Percentiles rank a stretch among this genome's conserved stretches.
Evolutionary conservation across 37 sponge, comb jelly and placozoan species (phyloP).

Genomic region (Haliclona indistincta): DNA sequence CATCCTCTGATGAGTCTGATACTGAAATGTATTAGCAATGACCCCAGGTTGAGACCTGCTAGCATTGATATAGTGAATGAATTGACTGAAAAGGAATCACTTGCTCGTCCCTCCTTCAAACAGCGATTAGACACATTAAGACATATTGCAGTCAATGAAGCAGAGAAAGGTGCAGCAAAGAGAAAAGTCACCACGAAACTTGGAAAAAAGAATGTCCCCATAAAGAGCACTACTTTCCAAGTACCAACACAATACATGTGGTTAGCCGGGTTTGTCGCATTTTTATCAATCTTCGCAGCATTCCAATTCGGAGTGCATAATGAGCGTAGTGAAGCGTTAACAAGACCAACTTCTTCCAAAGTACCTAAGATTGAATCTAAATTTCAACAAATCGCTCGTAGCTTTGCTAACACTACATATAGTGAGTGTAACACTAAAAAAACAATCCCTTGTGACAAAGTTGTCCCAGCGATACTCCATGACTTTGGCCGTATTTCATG

Average conservation of each 20-base stretch:
- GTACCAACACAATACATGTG: constrained; percentile 2
- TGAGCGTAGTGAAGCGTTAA: constrained; percentile 5
- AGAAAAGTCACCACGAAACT: background rate
- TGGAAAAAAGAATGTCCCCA: background rate
- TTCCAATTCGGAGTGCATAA: background rate
- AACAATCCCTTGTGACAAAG: constrained; percentile 8
- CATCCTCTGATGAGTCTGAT: constrained; percentile 29
- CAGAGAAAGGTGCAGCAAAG: background rate
- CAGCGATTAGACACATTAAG: background rate
- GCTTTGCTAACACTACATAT: constrained; percentile 15
- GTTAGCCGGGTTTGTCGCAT: background rate
- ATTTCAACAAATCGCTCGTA: background rate
- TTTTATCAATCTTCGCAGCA: background rate
- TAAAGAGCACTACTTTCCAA: background rate
- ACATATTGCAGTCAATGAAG: constrained; percentile 13
- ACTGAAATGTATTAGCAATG: constrained; percentile 21
- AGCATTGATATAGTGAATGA: constrained; percentile 1
- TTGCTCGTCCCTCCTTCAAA: constrained; percentile 8
- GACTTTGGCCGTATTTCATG: constrained; percentile 12
- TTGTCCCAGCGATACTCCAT: constrained; percentile 10
- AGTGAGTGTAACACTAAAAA: background rate
- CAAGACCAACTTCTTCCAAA: background rate
- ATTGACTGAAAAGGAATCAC: background rate
- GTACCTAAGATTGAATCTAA: background rate
- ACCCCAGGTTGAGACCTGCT: constrained; percentile 15